phyloP scores from a whole-genome alignment of 2,888 invertebrate genomes.

The Anodontia alba region DNA sequence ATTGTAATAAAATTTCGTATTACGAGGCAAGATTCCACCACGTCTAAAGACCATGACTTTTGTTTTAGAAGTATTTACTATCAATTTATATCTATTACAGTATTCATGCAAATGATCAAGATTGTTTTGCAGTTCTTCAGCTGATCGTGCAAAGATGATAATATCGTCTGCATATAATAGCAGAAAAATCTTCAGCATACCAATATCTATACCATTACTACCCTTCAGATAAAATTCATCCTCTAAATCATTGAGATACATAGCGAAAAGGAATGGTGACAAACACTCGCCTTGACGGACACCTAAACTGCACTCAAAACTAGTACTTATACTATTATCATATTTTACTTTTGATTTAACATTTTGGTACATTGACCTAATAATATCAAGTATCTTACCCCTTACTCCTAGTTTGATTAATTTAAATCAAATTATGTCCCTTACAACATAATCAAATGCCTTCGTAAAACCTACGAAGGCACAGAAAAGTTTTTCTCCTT shows the following conservation, averaged over 20 bases:
- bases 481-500: not conserved
- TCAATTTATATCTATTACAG: too few species aligned
- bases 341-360: conserved; percentile 6
- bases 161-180: too few species aligned
- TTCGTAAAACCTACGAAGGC: conserved; percentile 13
- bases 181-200: too few species aligned
- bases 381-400: conserved; percentile 8
- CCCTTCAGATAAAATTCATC: conserved; percentile 10
- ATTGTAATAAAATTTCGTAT: not conserved
- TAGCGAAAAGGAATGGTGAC: conserved; percentile 7
- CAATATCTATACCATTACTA: not conserved
- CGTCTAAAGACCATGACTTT: too few species aligned
- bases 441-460: conserved; percentile 16
- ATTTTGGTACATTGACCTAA: too few species aligned
- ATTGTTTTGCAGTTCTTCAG: too few species aligned
- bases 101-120: too few species aligned
- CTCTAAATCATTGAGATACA: conserved; percentile 12
- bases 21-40: not conserved
- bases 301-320: conserved; percentile 4
- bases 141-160: too few species aligned
- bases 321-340: not conserved
- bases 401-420: not conserved
- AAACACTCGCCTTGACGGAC: conserved; percentile 14
- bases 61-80: too few species aligned
- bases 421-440: too few species aligned